Evolutionary conservation across 64 coral and sea anemone species (phyloP).

Genomic region (Pocillopora verrucosa): DNA sequence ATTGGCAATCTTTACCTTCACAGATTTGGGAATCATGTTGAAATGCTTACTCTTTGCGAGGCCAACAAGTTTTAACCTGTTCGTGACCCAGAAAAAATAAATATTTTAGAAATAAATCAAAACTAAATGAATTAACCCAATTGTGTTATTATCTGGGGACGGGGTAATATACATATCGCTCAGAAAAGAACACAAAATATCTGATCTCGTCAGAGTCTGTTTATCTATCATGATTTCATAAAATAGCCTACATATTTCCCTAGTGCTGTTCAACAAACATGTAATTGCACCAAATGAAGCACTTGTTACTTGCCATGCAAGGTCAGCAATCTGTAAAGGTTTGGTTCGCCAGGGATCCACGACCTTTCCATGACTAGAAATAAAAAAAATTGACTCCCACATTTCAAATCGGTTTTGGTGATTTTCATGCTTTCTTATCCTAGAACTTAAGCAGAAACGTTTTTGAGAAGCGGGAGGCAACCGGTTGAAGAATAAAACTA

Average conservation of each 20-base stretch:
- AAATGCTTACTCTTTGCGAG: conserved; percentile 73
- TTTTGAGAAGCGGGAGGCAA: too few relatives aligned
- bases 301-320: conserved; percentile 54
- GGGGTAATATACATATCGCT: too few relatives aligned
- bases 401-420: neutral
- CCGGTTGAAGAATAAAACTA: too few relatives aligned
- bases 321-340: conserved; percentile 73
- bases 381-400: neutral
- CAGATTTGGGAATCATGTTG: conserved; percentile 89
- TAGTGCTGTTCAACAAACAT: neutral
- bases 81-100: too few relatives aligned
- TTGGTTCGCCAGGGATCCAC: conserved; percentile 85
- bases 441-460: neutral
- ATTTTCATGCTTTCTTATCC: too few relatives aligned
- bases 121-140: too few relatives aligned
- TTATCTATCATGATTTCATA: too few relatives aligned
- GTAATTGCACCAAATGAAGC: neutral
- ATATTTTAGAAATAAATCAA: too few relatives aligned
- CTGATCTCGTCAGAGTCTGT: too few relatives aligned
- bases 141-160: too few relatives aligned
- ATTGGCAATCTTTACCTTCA: conserved; percentile 53
- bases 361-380: conserved; percentile 39
- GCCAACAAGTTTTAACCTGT: conserved; percentile 79
- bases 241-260: neutral
- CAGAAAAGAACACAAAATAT: too few relatives aligned